Base-by-base conservation (phyloP, 2,888 invertebrate genomes). In the Eilema depressum region DNA sequence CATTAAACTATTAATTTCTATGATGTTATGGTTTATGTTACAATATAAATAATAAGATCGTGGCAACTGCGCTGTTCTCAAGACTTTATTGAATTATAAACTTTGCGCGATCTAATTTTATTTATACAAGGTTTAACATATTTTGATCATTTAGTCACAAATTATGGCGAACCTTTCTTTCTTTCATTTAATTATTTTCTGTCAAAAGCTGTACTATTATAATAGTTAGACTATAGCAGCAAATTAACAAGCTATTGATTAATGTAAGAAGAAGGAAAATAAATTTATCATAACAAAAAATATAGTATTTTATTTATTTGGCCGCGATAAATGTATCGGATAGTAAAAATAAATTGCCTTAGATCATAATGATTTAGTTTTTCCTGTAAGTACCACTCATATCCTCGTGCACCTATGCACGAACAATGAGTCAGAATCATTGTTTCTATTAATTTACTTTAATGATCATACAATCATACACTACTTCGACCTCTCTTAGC, bases 21-120 rank as follows among this genome's bases (percentile, higher is more conserved):
- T 75, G 72, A 78, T 78, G 69, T 79, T 83, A 79, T 76, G 77
- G 79, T 74, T 78, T 74, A 76, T 77, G 76, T 79, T 85, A 81
- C 81, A 85, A 83, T 85, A 88, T 88, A 89, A 89, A 88, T 88
- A 88, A 83, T 85, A 80, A 79, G 74, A 73, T 85, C 87, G 88
- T 88, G 88, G 74, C 83, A 69, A 80, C 23, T 60, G 26, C 20
- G 26, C 37, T 66, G 59, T 81, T 84, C 82, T 72, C 81, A 80
- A 80, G 83, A 83, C 84, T 85, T 88, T 89, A 89, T 88, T 88
- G 89, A 89, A 89, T 89, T 89, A 89, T 85, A 88, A 86, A 85
- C 83, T 86, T 83, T 69, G 87, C 82, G 84, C 83, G 85, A 86
- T 86, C 82, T 85, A 84, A 85, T 86, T 88, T 82, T 84, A 79